phyloP scores from a whole-genome alignment of 2,113 vertebrate genomes.

The Donacobius atricapilla region DNA sequence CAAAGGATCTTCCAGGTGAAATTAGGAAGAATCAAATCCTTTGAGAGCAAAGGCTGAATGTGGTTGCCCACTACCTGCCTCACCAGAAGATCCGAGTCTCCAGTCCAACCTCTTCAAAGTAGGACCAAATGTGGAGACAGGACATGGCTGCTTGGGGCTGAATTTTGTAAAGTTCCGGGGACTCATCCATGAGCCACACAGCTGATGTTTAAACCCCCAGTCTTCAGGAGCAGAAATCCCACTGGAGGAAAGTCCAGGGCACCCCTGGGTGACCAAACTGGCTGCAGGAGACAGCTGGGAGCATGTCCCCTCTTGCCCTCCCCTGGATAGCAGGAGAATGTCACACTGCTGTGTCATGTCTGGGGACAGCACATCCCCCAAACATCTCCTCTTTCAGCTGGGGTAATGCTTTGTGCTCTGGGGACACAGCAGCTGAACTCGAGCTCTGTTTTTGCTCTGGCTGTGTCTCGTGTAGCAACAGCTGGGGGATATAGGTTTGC shows the following conservation, averaged over 20 bases:
- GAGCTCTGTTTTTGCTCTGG: slow-evolving; percentile 19
- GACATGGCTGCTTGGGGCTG: fast-evolving
- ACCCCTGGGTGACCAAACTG: background rate
- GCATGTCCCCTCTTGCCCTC: slow-evolving; percentile 33
- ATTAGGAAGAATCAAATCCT: background rate
- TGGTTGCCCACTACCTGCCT: background rate
- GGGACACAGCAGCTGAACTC: slow-evolving; percentile 15
- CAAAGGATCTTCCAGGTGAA: background rate
- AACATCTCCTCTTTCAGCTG: slow-evolving; percentile 32
- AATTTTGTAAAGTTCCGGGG: background rate
- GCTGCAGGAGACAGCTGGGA: background rate
- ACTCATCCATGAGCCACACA: background rate
- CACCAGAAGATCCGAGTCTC: background rate
- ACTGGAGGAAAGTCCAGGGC: background rate
- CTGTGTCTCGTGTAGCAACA: slow-evolving; percentile 15
- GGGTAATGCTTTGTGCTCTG: background rate
- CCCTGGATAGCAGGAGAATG: slow-evolving; percentile 19
- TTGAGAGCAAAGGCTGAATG: background rate
- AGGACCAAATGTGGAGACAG: background rate
- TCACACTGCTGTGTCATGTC: background rate
- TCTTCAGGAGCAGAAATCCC: background rate
- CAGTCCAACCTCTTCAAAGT: background rate
- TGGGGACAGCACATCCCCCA: slow-evolving; percentile 18
- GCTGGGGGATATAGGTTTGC: slow-evolving; percentile 51
- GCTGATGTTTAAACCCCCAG: background rate